Evolutionary conservation across 2,888 invertebrate genomes (phyloP), one percentile per base, ranked within the genome.

Genomic region (Xestia sexstrigata): DNA sequence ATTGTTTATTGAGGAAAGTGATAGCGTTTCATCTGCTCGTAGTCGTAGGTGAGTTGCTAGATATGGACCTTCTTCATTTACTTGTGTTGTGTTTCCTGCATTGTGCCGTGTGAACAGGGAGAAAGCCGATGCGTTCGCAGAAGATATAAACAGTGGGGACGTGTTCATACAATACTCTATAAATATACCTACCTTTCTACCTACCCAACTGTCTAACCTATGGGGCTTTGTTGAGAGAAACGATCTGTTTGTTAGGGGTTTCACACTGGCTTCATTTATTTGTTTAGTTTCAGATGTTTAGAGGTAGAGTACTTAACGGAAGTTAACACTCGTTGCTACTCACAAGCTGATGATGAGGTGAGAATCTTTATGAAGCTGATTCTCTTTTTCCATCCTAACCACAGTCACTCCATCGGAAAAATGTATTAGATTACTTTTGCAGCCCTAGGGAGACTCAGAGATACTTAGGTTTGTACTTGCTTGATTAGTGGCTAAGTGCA

Each of bases 81-180:
- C 30, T 20, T 55, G 9, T 30, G 30, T n/a, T 0, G 17, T 13
- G 60, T 55, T 23, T 20, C 23, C 63, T 72, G 68, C 87, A 91
- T 90, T 90, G 90, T 90, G 87, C 70, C 79, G 71, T 75, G 89
- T 90, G 90, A 90, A 87, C 90, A 90, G 70, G 84, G 90, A 88
- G 92, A 92, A 91, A 92, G 92, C 89, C 75, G 88, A 90, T 86
- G 87, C 81, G 78, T 87, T 88, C 83, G 83, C 78, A 84, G 87
- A 90, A 89, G 85, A 88, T 84, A 82, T 83, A 79, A 83, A 79
- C 74, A 70, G 80, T 81, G 83, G 87, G 80, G 87, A 84, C 84
- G 84, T 86, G 85, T 87, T 83, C 86, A 86, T 86, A 90, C 76
- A 81, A 70, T 81, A 78, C 83, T 84, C 79, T 79, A 81, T 83